Evolutionary conservation across 2,797 vertebrate genomes (phyloP), one percentile per base, ranked within the genome.

Genomic region (Percopsis omiscomaycus): DNA sequence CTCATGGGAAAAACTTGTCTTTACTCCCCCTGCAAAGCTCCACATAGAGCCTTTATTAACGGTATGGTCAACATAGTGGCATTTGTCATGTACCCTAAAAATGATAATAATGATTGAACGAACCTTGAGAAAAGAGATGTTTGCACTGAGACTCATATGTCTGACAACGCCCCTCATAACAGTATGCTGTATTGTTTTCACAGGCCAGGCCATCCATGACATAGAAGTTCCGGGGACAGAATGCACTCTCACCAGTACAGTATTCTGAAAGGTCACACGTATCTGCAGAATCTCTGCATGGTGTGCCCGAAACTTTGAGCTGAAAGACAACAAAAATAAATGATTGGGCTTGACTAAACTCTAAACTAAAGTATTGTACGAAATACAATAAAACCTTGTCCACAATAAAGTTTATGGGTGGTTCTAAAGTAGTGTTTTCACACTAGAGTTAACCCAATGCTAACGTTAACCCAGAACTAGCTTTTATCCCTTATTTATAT

Each of bases 141-240:
- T 70, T 69, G 85, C 96, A 97, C 72, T 96, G 95, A 65, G 59
- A 92, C 63, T 95, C 86, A 58, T 94, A 94, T 0, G 86, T 95
- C 86, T 95, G 95, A 65, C 94, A 95, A n/a, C 86, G 73, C 11
- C 96, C 96, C 6, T 94, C 93, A n/a, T 91, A 95, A 84, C 96
- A 97, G 52, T 94, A 96, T 0, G 94, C 91, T 0, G 83, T 50
- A 51, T 59, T 60, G 69, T 77, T 84, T 47, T 85, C 63, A 59
- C 95, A 96, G 0, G 90, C 52, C 29, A 91, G 65, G 1, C 96
- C 94, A 10, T 97, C 92, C 93, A 95, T 94, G 32, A 92, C 0
- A 48, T 95, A 95, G 57, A 80, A 90, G 22, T 97, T 92, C 0
- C 62, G 16, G 0, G 94, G 94, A 44, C 96, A 97, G 82, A 88